Evolutionary conservation across 2,888 invertebrate genomes (phyloP).

Genomic region (Spialia ferax): DNA sequence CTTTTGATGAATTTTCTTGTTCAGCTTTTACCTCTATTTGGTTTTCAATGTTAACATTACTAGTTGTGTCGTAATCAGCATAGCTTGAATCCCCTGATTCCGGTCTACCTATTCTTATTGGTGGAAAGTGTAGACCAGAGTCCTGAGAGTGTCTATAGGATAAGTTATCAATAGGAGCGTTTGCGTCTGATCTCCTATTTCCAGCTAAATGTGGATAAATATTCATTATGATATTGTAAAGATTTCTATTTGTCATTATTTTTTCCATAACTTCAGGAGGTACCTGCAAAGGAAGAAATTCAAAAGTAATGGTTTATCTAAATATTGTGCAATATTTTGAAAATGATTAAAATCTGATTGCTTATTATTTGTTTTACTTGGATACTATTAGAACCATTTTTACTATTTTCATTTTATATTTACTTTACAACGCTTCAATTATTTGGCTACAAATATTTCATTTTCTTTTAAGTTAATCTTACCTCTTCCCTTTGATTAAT

Average conservation of each 20-base stretch:
- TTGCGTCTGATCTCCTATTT: constrained; percentile 88
- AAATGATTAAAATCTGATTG: background rate
- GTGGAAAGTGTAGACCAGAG: constrained; percentile 33
- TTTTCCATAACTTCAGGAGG: constrained; percentile 91
- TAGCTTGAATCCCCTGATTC: constrained; percentile 1
- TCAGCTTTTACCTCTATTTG: constrained; percentile 11
- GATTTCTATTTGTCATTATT: constrained; percentile 86
- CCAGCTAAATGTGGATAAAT: constrained; percentile 90
- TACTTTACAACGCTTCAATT: too few species aligned
- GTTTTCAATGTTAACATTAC: background rate
- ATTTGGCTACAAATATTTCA: too few species aligned
- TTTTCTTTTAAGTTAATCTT: constrained; percentile 36
- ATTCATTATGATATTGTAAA: constrained; percentile 90
- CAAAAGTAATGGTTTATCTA: background rate
- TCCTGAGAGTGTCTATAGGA: constrained; percentile 35
- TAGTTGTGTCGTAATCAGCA: background rate
- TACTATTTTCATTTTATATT: background rate
- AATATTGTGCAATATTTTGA: background rate
- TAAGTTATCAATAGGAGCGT: constrained; percentile 65
- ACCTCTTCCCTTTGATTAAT: constrained; percentile 90
- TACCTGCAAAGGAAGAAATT: constrained; percentile 77
- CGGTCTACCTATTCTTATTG: constrained; percentile 44
- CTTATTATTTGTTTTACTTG: background rate
- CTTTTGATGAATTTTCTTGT: constrained; percentile 39
- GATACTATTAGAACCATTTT: background rate